Base-by-base conservation (phyloP, 2,888 invertebrate species). In the Acanthosepion lycidas region DNA sequence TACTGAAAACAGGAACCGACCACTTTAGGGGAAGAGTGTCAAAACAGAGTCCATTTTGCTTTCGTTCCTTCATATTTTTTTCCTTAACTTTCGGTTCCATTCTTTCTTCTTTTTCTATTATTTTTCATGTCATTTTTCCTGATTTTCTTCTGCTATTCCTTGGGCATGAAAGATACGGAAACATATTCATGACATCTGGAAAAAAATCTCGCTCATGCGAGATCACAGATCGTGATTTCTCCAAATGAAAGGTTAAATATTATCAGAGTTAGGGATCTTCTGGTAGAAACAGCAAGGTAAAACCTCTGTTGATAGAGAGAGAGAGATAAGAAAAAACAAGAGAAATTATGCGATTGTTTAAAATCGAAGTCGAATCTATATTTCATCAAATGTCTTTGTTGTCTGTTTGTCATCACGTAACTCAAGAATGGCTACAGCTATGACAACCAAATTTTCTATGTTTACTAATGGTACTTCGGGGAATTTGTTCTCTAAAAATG, bases 11-110 rank as follows among this genome's bases (percentile, higher is more conserved):
- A 78, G 78, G 78, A 78, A 78, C 78, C 78, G 78, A 78, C 78
- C 78, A 78, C 78, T 78, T 78, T 78, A 78, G 78, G 23, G 78
- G n/a, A n/a, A 33, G 78, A 78, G 78, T 78, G 78, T 78, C 78
- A 78, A 78, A 78, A 78, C 78, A 78, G 78, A 78, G n/a, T 78
- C 78, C 78, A 78, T 78, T 78, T 78, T 78, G 78, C 78, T n/a
- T n/a, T 78, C 78, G 78, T 78, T 78, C 78, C n/a, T 78, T n/a
- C n/a, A 78, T 78, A n/a, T 78, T 78, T 78, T 78, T 78, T 78
- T 33, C n/a, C 23, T 23, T 23, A 23, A 6, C 23, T 59, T 23
- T 5, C 23, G 12, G n/a, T n/a, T 18, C 15, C 0, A 33, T n/a
- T 2, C 33, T 78, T 23, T 5, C 33, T n/a, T 33, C n/a, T 15